Evolutionary conservation across 1,140 invertebrate genomes (phyloP).

Genomic region (Ditylenchus dipsaci): DNA sequence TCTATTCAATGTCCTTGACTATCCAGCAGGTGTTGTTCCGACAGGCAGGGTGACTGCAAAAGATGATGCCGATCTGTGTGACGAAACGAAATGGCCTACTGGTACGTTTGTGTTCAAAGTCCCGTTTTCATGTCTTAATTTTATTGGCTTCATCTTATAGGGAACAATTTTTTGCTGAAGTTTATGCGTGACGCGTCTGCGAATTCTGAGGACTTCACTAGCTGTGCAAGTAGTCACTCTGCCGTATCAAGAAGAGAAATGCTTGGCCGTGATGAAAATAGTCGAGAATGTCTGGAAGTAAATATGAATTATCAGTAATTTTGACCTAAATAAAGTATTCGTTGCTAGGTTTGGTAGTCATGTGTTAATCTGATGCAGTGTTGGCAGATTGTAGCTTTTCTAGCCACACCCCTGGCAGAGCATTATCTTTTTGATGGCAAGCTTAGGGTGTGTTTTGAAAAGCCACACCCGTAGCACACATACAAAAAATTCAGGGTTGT

Average conservation of each 20-base stretch:
- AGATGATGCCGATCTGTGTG: conserved; percentile 34
- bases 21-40: conserved; percentile 43
- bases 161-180: conserved; percentile 45
- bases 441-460: no score
- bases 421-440: no score
- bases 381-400: no score
- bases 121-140: not conserved
- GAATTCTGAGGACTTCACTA: conserved; percentile 43
- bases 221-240: conserved; percentile 48
- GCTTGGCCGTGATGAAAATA: conserved; percentile 46
- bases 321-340: no score
- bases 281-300: conserved; percentile 31
- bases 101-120: conserved; percentile 12
- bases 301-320: not conserved
- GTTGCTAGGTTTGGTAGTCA: no score
- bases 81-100: conserved; percentile 34
- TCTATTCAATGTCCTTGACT: conserved; percentile 42
- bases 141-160: conserved; percentile 13
- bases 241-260: conserved; percentile 52
- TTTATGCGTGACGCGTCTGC: conserved; percentile 42
- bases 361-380: no score
- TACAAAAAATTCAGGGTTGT: no score
- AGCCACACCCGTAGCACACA: no score
- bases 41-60: conserved; percentile 18
- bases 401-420: no score